Percentiles rank a stretch among this genome's conserved stretches.
These are phyloP conservation scores for Lagenorhynchus albirostris DNA, from an alignment of 2,113 vertebrate genomes.

Conservation along the genomic window DNA sequence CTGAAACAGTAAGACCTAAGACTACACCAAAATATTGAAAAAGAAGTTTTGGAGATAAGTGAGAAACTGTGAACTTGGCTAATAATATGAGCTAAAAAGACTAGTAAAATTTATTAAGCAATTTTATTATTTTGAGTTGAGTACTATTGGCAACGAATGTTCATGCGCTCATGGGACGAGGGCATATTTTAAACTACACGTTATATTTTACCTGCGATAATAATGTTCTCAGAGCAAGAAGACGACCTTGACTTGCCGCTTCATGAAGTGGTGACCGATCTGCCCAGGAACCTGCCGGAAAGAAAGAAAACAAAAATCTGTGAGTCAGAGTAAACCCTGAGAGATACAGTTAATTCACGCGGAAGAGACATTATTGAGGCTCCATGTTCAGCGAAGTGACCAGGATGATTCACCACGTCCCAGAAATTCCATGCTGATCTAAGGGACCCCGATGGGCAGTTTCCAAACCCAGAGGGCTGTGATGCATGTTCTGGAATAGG, in stretches of 20 bases:
- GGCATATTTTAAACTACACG: neutral
- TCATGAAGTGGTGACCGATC: slow-evolving; percentile 96
- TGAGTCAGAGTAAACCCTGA: neutral
- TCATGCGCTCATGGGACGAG: neutral
- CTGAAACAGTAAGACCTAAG: neutral
- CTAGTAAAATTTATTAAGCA: neutral
- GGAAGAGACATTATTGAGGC: neutral
- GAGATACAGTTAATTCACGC: fast-evolving
- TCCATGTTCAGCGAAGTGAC: too few species aligned
- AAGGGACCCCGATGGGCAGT: neutral
- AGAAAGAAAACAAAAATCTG: neutral
- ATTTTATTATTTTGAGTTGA: neutral
- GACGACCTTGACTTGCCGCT: slow-evolving; percentile 94
- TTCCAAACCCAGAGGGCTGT: neutral
- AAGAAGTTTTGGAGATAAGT: slow-evolving; percentile 22
- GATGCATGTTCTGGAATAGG: neutral
- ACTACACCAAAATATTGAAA: neutral
- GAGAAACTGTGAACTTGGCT: neutral
- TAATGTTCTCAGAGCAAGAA: slow-evolving; percentile 92
- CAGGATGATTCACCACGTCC: too few species aligned
- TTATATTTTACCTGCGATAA: slow-evolving; percentile 89
- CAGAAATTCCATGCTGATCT: neutral
- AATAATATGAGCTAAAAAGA: neutral
- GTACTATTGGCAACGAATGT: neutral
- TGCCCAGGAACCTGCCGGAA: slow-evolving; percentile 91